A percentile compares a stretch with the other conserved stretches of the same genome.
phyloP scores from a whole-genome alignment of 1,140 invertebrate species.

The Achroia grisella region DNA sequence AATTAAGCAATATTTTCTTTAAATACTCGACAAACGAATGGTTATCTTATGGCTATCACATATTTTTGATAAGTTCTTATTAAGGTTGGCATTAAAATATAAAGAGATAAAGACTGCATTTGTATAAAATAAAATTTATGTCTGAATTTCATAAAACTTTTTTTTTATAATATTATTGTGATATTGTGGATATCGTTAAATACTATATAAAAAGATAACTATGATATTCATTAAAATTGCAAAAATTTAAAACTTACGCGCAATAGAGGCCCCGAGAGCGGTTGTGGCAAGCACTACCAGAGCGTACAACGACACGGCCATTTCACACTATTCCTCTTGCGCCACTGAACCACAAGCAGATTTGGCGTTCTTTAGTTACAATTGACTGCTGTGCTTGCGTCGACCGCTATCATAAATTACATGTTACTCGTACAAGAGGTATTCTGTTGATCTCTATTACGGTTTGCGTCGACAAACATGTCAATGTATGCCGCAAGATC shows the following conservation, averaged over 20 bases:
- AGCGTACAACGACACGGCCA: slow-evolving; percentile 54
- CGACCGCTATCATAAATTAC: neutral
- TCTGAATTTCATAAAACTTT: too few species aligned
- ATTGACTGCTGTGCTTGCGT: slow-evolving; percentile 42
- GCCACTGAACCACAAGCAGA: slow-evolving; percentile 48
- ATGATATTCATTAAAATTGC: too few species aligned
- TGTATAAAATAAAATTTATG: too few species aligned
- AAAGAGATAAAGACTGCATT: too few species aligned
- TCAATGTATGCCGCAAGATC: neutral
- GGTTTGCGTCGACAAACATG: neutral
- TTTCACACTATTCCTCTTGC: slow-evolving; percentile 42
- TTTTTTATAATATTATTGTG: too few species aligned
- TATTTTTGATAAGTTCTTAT: too few species aligned
- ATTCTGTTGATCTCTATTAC: neutral
- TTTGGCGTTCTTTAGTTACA: slow-evolving; percentile 54
- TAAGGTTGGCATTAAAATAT: too few species aligned
- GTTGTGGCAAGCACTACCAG: slow-evolving; percentile 47
- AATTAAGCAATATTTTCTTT: too few species aligned
- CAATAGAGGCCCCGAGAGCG: slow-evolving; percentile 52
- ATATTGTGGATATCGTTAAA: too few species aligned
- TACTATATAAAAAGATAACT: too few species aligned
- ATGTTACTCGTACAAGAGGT: neutral
- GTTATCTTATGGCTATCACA: too few species aligned
- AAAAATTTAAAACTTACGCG: slow-evolving; percentile 39
- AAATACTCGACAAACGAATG: too few species aligned